Base-by-base conservation (phyloP, 2,888 invertebrate genomes). In the Philonicus albiceps region DNA sequence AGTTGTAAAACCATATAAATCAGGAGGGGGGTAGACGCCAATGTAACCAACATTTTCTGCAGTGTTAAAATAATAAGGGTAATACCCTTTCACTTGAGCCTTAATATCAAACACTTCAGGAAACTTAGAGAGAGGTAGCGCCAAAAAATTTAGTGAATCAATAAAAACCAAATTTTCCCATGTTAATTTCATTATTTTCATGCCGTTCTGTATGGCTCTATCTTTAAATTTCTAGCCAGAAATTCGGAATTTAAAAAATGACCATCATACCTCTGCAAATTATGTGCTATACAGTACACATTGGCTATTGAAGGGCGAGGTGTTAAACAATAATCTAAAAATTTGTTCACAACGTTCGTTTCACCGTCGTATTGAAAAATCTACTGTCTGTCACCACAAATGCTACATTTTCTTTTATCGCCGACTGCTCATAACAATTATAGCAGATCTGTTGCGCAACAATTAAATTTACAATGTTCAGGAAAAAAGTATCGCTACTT, bases 131-230 rank as follows among this genome's bases (percentile, higher is more conserved):
- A 37, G 34, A 1, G 34, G 7, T 1, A 37, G 8, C 8, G 86
- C 19, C n/a, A 86, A 55, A 78, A 30, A 86, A 55, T 86, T 86
- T 76, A 86, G 78, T 49, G 72, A 72, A n/a, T 72, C 72, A 72
- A 86, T 75, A 49, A 86, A 86, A 31, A 8, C 30, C 16, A 86
- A n/a, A 40, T 75, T 74, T 19, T 34, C 72, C 27, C 86, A 86
- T 11, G 86, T 86, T 37, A 86, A n/a, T 49, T 86, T 86, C 75
- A 74, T 86, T 64, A 75, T 72, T 86, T 86, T 86, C 19, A 4
- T 40, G 19, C 78, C 78, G 64, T 86, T 86, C 86, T 80, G 78
- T 86, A 76, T 86, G 86, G 86, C 0, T 78, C 19, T 53, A 76
- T 76, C 34, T 22, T 86, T 64, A 86, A 76, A 30, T 86, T 53